Evolutionary conservation across 2,797 vertebrate genomes (phyloP), one percentile per base, ranked within the genome.

Genomic region (Hephaestus fuliginosus): DNA sequence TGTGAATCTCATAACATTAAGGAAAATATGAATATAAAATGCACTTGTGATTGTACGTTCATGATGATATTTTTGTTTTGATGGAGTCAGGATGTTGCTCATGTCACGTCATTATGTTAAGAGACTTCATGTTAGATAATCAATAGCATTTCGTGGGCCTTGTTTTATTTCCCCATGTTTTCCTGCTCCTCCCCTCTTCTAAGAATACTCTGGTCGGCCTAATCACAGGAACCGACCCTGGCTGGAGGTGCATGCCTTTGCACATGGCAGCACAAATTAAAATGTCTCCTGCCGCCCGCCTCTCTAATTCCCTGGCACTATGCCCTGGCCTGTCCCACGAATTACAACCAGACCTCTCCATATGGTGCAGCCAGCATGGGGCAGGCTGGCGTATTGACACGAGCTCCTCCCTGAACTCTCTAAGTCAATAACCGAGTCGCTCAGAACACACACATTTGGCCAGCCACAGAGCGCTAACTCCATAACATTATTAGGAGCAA

Each of bases 251-350:
- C 95, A 95, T 96, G 95, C 94, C 95, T 95, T 95, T 95, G 94
- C 95, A 95, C 95, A 95, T 95, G 94, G 95, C 92, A 94, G 94
- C 93, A 91, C 95, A 95, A 95, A 96, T 96, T 95, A 96, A 94
- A 95, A 95, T 87, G 90, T 92, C 94, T 95, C 94, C 92, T 89
- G 92, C 93, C 84, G 92, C 88, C 91, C 78, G 86, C 89, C 87
- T 93, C 93, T 86, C 93, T 96, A 96, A 96, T 95, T 95, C 95
- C 86, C 91, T 94, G 94, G 95, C 93, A 92, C 90, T 89, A 91
- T 91, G 93, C 93, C 91, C 86, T 43, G 84, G 89, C 87, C 92
- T 87, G 91, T 93, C 92, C 93, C 87, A 61, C 82, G 83, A 94
- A 95, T 95, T 95, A 95, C 91, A 93, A 86, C 78, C 89, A 86